Conservation (phyloP, 1,140 invertebrate species). For the Caerostris extrusa region DNA sequence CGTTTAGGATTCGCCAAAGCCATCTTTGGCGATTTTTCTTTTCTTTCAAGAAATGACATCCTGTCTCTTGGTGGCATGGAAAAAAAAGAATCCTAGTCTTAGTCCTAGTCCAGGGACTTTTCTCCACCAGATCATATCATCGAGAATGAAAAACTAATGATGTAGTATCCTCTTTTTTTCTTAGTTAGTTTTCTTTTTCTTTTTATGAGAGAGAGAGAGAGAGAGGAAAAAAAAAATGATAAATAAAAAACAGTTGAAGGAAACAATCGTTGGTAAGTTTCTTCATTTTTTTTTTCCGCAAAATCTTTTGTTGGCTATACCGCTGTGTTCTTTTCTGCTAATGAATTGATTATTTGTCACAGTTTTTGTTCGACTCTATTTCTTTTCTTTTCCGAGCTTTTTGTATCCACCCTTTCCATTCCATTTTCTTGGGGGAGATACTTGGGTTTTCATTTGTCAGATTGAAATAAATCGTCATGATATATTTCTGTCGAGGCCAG, state of each 20-base stretch:
- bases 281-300: not conserved
- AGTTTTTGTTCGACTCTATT: constrained; percentile 28
- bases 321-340: constrained; percentile 48
- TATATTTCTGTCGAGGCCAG: not conserved
- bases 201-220: not conserved
- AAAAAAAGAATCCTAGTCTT: not conserved
- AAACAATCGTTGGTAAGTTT: constrained; percentile 3
- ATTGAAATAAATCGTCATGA: not conserved
- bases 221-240: not conserved
- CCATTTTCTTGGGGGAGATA: not conserved
- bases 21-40: constrained; percentile 18
- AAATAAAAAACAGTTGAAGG: not conserved
- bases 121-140: constrained; percentile 40
- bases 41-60: not conserved
- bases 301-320: constrained; percentile 4
- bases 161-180: constrained; percentile 23
- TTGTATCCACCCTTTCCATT: not conserved
- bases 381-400: not conserved
- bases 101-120: not conserved
- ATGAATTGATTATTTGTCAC: constrained; percentile 65
- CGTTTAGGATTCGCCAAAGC: not conserved
- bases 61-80: not conserved
- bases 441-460: not conserved
- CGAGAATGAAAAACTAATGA: constrained; percentile 62
- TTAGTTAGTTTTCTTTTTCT: not conserved